phyloP scores from a whole-genome alignment of 2,888 invertebrate species.

The Tribolium freemani region DNA sequence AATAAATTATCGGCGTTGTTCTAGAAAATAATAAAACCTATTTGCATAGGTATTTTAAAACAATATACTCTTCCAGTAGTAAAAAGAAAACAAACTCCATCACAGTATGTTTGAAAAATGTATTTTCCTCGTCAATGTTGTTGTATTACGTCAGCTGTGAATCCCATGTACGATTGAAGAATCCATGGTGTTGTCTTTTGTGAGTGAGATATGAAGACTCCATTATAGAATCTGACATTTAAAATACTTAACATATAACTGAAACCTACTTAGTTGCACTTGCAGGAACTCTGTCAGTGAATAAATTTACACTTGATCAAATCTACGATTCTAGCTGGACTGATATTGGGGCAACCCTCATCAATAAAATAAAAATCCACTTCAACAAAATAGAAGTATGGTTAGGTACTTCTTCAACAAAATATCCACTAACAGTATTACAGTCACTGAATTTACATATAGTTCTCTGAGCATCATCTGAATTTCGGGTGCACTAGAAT shows the following conservation, averaged over 20 bases:
- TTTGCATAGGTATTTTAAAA: neutral
- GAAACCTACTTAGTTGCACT: slow-evolving; percentile 27
- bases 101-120: neutral
- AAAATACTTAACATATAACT: slow-evolving; percentile 11
- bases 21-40: slow-evolving; percentile 1
- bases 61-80: neutral
- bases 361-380: slow-evolving; percentile 36
- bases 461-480: slow-evolving; percentile 52
- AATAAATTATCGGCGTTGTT: slow-evolving; percentile 12
- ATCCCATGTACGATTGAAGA: neutral
- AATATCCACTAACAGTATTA: slow-evolving; percentile 40
- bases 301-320: slow-evolving; percentile 19
- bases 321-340: slow-evolving; percentile 20
- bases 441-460: slow-evolving; percentile 32
- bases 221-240: neutral
- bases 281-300: slow-evolving; percentile 33
- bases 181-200: slow-evolving; percentile 12
- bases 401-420: slow-evolving; percentile 32
- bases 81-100: neutral
- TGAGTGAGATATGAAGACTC: slow-evolving; percentile 1
- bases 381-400: slow-evolving; percentile 35
- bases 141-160: neutral
- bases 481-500: slow-evolving; percentile 41
- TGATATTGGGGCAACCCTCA: slow-evolving; percentile 29
- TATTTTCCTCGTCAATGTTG: neutral